A percentile compares a stretch with the other conserved stretches of the same genome.
These are phyloP conservation scores for Formica exsecta DNA, from an alignment of 1,140 invertebrate genomes.

Conservation along the genomic window DNA sequence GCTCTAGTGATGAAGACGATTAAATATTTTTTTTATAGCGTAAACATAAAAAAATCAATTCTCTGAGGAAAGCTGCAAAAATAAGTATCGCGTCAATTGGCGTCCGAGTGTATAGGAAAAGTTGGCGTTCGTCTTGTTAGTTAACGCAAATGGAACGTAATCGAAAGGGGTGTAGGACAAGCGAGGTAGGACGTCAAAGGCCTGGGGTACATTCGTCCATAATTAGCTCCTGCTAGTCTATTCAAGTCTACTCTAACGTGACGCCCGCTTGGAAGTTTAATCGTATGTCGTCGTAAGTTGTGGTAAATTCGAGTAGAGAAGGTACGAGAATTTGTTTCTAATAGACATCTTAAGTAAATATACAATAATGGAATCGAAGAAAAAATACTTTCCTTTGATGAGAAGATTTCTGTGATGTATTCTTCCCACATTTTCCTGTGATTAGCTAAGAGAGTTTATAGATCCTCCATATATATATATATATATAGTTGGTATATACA, in stretches of 20 bases:
- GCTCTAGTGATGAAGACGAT: not conserved
- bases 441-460: too few relatives aligned
- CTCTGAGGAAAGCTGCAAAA: conserved; percentile 35
- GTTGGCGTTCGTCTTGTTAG: conserved; percentile 33
- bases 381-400: not conserved
- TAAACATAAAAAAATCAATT: not conserved
- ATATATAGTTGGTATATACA: too few relatives aligned
- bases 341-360: not conserved
- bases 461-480: too few relatives aligned
- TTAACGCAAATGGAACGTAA: conserved; percentile 56
- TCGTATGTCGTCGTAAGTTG: conserved; percentile 12
- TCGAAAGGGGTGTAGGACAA: conserved; percentile 39
- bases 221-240: conserved; percentile 54
- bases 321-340: not conserved
- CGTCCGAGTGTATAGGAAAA: conserved; percentile 38
- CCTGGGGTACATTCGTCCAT: conserved; percentile 46
- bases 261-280: conserved; percentile 18
- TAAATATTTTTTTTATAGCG: not conserved
- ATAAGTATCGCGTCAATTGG: conserved; percentile 56
- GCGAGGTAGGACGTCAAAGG: conserved; percentile 50
- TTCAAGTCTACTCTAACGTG: conserved; percentile 51
- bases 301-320: conserved; percentile 15
- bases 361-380: not conserved
- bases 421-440: not conserved
- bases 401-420: not conserved